Conservation (phyloP, 1,140 invertebrate species). For the Lasioglossum albipes region DNA sequence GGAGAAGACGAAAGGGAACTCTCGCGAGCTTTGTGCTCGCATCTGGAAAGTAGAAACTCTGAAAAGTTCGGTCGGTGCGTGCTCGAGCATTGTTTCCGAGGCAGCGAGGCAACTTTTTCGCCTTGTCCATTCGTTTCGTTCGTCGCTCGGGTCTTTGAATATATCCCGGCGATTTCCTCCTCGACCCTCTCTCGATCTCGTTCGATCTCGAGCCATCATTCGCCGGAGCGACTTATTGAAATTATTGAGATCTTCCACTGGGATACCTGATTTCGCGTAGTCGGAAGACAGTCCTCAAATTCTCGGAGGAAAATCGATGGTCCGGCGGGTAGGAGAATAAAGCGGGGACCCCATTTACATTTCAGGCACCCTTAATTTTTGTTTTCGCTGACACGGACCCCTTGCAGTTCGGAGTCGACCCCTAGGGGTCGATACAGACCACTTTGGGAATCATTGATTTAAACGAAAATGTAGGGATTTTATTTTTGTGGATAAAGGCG, state of each 20-base stretch:
- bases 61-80: not conserved
- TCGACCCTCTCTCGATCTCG: too few species aligned
- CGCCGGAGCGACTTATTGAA: too few species aligned
- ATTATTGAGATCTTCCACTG: too few species aligned
- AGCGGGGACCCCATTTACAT: too few species aligned
- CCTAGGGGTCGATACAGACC: too few species aligned
- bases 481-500: too few species aligned
- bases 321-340: not conserved
- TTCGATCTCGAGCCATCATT: too few species aligned
- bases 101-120: not conserved
- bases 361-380: too few species aligned
- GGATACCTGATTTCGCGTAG: not conserved
- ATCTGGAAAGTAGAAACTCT: not conserved
- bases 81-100: not conserved
- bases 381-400: too few species aligned
- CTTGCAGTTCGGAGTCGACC: too few species aligned
- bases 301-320: not conserved
- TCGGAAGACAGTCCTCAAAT: not conserved
- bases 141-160: not conserved
- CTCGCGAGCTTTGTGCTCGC: not conserved
- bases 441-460: too few species aligned
- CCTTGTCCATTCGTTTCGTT: slow-evolving; percentile 2
- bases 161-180: not conserved
- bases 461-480: too few species aligned
- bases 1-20: not conserved